Base-by-base conservation (phyloP, 2,888 invertebrate species). In the Ctena decussata region DNA sequence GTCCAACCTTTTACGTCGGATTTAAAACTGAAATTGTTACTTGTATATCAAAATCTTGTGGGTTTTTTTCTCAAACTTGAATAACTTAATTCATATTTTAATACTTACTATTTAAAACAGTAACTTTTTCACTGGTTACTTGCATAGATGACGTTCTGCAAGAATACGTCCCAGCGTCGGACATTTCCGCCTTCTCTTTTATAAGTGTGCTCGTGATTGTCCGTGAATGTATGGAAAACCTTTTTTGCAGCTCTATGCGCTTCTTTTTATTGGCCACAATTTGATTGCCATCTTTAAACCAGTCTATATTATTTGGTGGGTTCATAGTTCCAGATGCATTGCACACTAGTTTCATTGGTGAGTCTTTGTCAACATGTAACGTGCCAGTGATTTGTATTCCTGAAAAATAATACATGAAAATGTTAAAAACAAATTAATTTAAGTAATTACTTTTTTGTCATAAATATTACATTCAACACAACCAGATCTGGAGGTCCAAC, bases 31-130 rank as follows among this genome's bases (percentile, higher is more conserved):
- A 15, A n/a, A 11, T 3, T 21, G 35, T 6, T 2, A 15, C 12
- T 53, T 5, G 8, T 15, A n/a, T 21, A 21, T 21, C 8, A 8
- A n/a, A 53, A 18, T 15, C 53, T 8, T 53, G 53, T 5, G 21
- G 21, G n/a, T n/a, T n/a, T n/a, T n/a, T n/a, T n/a, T n/a, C n/a
- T n/a, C n/a, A n/a, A n/a, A n/a, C n/a, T n/a, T n/a, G n/a, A n/a
- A n/a, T n/a, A n/a, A n/a, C n/a, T n/a, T n/a, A n/a, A n/a, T n/a
- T n/a, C n/a, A 18, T n/a, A n/a, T n/a, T n/a, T n/a, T n/a, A n/a
- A n/a, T 70, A 92, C 93, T 91, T 90, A 93, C 93, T 92, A 80
- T 93, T 92, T 82, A 93, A 82, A 41, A 93, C 91, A 78, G 91
- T 90, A 18, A 93, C 92, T 77, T 89, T 91, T 37, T 89, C 87